A percentile compares a stretch with the other conserved stretches of the same genome.
phyloP scores from a whole-genome alignment of 2,797 vertebrate species.

The Schizopygopsis pylzovi region DNA sequence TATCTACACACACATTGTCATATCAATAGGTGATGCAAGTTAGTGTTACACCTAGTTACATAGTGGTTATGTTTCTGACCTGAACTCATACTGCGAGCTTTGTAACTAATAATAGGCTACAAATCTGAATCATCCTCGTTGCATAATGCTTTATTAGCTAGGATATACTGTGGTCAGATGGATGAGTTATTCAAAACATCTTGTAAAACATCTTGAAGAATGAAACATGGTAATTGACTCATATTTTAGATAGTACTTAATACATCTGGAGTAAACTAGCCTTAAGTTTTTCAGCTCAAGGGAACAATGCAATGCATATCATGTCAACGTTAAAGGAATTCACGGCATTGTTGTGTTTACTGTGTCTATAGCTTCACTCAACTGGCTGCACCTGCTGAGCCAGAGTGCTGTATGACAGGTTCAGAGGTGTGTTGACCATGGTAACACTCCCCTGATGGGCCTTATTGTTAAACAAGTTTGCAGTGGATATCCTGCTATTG shows the following conservation, averaged over 20 bases:
- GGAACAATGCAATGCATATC: background rate
- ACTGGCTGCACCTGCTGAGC: constrained; percentile 57
- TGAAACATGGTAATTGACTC: background rate
- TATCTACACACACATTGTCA: background rate
- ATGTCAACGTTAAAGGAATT: background rate
- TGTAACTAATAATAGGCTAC: background rate
- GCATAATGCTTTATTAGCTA: background rate
- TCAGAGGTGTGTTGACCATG: constrained; percentile 37
- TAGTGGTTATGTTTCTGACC: background rate
- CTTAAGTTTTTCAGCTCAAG: background rate
- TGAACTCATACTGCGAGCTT: background rate
- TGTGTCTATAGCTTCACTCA: background rate
- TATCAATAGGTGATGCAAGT: background rate
- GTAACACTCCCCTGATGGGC: constrained; percentile 28
- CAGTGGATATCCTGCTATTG: constrained; percentile 39
- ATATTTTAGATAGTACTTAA: background rate
- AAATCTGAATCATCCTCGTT: background rate
- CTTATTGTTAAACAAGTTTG: constrained; percentile 42
- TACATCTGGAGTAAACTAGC: background rate
- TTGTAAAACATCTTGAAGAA: background rate
- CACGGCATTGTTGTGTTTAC: constrained; percentile 2
- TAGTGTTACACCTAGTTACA: background rate
- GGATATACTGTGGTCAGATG: background rate
- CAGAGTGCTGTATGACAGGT: constrained; percentile 13
- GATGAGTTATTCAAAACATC: background rate